Base-by-base conservation (phyloP, 2,113 vertebrate species). In the Sminthopsis crassicaudata region DNA sequence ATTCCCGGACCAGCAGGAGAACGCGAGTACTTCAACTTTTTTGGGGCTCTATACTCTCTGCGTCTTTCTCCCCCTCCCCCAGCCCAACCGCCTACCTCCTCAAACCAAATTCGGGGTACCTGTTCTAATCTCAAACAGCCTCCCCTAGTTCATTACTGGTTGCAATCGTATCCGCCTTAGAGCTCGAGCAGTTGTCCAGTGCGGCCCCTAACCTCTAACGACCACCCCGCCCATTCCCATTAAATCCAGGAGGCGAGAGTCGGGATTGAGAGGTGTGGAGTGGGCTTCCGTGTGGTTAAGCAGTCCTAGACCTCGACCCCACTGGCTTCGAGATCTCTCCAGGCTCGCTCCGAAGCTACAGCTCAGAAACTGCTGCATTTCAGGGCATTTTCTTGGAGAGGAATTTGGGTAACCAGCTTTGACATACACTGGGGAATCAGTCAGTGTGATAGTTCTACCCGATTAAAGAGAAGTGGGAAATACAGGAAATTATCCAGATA, bases 321-420 rank as follows among this genome's bases (percentile, higher is more conserved):
- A 2, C 23, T 0, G 89, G 91, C 48, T 84, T 50, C 67, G 42
- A 51, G 26, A 94, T 30, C 53, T 94, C 94, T 95, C 36, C 53
- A 84, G n/a, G n/a, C 5, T n/a, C 67, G 67, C 67, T 84, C n/a
- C 67, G 67, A 84, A 84, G 67, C 36, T 22, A 42, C n/a, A 84
- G 19, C 67, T 23, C 67, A 84, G 36, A 84, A 19, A 16, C 36
- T 84, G n/a, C 67, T 42, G 67, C 67, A 42, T 42, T 84, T 84
- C 36, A 84, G 67, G 67, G 67, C n/a, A n/a, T 42, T 93, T 91
- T 76, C 90, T 52, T 90, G 53, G 90, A 94, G 93, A 96, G 96
- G 96, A 95, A 93, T 97, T 98, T 96, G 96, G 96, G 36, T 91
- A 23, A 92, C 90, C 89, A 76, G 60, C 89, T 92, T 89, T 51